Evolutionary conservation across 2,113 vertebrate species (phyloP).

Genomic region (Lanius ludovicianus): DNA sequence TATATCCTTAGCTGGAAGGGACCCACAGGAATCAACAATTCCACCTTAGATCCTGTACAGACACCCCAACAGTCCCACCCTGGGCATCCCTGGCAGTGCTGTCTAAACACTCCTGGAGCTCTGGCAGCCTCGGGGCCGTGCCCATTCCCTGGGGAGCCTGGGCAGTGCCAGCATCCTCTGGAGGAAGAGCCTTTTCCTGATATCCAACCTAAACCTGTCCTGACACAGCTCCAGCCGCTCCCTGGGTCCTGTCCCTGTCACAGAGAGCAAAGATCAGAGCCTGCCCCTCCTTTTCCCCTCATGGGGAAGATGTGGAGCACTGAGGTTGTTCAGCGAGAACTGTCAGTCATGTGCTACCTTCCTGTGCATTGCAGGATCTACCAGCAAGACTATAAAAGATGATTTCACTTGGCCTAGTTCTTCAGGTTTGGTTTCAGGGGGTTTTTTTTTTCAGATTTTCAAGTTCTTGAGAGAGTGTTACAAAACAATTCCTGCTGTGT

Average conservation of each 20-base stretch:
- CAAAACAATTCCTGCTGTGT: not conserved
- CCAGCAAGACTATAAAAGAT: not conserved
- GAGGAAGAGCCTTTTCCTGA: not conserved
- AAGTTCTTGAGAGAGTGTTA: not conserved
- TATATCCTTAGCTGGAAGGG: not conserved
- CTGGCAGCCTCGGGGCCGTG: not conserved
- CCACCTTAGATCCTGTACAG: too few species aligned
- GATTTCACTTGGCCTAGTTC: not conserved
- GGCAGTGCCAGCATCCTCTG: not conserved
- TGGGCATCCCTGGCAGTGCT: accelerated
- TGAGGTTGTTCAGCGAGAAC: not conserved
- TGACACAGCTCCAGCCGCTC: accelerated
- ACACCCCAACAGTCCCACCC: not conserved
- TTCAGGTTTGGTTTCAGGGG: not conserved
- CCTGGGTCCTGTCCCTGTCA: not conserved
- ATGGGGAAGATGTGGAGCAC: accelerated
- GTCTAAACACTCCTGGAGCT: not conserved
- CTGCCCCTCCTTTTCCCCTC: not conserved
- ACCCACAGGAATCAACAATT: too few species aligned
- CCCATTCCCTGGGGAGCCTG: not conserved
- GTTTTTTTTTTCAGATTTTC: not conserved
- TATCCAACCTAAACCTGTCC: accelerated
- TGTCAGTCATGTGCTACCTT: not conserved
- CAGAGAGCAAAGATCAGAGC: not conserved
- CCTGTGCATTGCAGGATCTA: not conserved